Evolutionary conservation across 2,888 invertebrate species (phyloP).

Genomic region (Monopis laevigella): DNA sequence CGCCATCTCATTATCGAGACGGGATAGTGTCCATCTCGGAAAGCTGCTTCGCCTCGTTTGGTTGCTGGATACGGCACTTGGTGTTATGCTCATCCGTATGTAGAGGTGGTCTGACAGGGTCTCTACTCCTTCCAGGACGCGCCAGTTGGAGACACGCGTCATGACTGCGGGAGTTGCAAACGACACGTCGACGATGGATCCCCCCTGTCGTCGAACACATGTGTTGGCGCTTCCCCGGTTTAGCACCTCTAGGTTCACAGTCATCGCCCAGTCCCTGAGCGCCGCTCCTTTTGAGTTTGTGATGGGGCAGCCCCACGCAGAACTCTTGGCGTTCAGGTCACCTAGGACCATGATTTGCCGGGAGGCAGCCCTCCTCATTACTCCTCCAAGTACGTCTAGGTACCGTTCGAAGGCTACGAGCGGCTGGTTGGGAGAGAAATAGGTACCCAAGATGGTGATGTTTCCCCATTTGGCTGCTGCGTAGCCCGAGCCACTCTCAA

Average conservation of each 20-base stretch:
- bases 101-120: no score
- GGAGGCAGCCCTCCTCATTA: conserved; percentile 9
- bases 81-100: conserved; percentile 3
- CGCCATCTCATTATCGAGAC: no score
- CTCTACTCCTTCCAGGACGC: no score
- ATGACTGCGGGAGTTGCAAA: conserved; percentile 13
- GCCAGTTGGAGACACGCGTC: neutral
- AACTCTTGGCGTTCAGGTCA: conserved; percentile 16
- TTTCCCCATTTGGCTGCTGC: conserved; percentile 12
- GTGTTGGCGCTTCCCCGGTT: no score
- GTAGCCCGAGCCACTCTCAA: conserved; percentile 9
- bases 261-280: conserved; percentile 15
- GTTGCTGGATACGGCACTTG: neutral
- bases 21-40: no score
- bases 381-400: conserved; percentile 10
- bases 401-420: no score
- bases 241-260: conserved; percentile 15
- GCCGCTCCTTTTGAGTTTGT: conserved; percentile 11
- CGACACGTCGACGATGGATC: conserved; percentile 14
- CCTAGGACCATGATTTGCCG: conserved; percentile 15
- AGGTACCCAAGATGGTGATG: conserved; percentile 14
- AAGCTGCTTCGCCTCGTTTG: neutral
- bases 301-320: conserved; percentile 12
- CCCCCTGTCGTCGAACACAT: conserved; percentile 12
- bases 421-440: conserved; percentile 16